phyloP scores from a whole-genome alignment of 2,888 invertebrate species.

The Tethea ocularis region DNA sequence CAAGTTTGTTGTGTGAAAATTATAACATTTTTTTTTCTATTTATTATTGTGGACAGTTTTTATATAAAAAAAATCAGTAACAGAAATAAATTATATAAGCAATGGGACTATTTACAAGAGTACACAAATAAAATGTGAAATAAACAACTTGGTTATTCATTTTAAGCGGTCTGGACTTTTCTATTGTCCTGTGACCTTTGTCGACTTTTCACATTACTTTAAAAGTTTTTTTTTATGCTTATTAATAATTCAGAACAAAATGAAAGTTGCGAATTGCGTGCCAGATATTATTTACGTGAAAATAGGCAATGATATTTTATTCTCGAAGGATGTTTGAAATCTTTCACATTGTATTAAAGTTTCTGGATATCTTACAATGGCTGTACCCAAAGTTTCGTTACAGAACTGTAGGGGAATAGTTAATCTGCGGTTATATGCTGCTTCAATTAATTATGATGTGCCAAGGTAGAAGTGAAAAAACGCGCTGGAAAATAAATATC shows the following conservation, averaged over 20 bases:
- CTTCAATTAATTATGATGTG: no score
- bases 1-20: no score
- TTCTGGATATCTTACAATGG: background rate
- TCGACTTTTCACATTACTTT: constrained; percentile 18
- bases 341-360: background rate
- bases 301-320: constrained; percentile 16
- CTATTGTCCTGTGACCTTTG: constrained; percentile 19
- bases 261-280: background rate
- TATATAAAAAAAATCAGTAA: no score
- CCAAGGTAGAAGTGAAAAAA: no score
- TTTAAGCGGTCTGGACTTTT: constrained; percentile 10
- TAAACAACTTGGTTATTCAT: background rate
- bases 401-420: no score
- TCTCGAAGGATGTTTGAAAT: constrained; percentile 7
- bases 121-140: background rate
- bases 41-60: no score
- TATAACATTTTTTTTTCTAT: no score
- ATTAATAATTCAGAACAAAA: constrained; percentile 7
- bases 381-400: no score
- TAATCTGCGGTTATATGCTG: no score
- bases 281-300: constrained; percentile 11
- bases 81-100: no score
- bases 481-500: no score
- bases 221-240: constrained; percentile 9
- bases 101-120: no score